A percentile compares a stretch with the other conserved stretches of the same genome.
These are phyloP conservation scores for Caenorhabditis parvicauda DNA, from an alignment of 2,888 invertebrate species.

Conservation along the genomic window DNA sequence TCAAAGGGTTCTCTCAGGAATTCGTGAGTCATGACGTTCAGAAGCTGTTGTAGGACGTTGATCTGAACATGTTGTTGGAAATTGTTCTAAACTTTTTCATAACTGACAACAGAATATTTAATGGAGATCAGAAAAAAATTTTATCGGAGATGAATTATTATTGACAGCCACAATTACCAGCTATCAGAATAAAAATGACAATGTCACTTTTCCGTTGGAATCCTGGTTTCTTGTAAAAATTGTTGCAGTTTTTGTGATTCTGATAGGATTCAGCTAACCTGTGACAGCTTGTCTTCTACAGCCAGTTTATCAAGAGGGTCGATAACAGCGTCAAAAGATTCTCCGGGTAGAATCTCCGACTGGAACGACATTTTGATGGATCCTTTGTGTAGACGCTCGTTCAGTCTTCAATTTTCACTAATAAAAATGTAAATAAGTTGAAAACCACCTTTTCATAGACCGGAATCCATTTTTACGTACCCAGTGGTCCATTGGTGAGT, in stretches of 20 bases:
- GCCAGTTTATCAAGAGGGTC: slow-evolving; percentile 82
- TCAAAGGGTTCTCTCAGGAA: slow-evolving; percentile 39
- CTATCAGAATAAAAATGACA: neutral
- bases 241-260: neutral
- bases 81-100: no score
- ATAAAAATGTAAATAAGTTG: neutral
- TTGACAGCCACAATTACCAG: no score
- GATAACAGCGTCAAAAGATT: slow-evolving; percentile 82
- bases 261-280: slow-evolving; percentile 69
- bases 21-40: slow-evolving; percentile 47
- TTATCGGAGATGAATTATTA: neutral
- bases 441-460: slow-evolving; percentile 73
- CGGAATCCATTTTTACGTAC: slow-evolving; percentile 80
- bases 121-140: neutral
- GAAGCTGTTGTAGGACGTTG: slow-evolving; percentile 52
- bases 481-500: slow-evolving; percentile 85
- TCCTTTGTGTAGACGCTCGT: slow-evolving; percentile 46
- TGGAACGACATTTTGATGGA: slow-evolving; percentile 36
- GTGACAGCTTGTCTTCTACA: slow-evolving; percentile 86
- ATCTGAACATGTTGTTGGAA: slow-evolving; percentile 31
- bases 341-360: slow-evolving; percentile 30
- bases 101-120: no score
- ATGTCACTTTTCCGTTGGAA: neutral
- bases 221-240: neutral
- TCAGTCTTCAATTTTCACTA: slow-evolving; percentile 25